A percentile compares a stretch with the other conserved stretches of the same genome.
These are phyloP conservation scores for Lynx canadensis DNA, from an alignment of 2,113 vertebrate species.

Conservation along the genomic window DNA sequence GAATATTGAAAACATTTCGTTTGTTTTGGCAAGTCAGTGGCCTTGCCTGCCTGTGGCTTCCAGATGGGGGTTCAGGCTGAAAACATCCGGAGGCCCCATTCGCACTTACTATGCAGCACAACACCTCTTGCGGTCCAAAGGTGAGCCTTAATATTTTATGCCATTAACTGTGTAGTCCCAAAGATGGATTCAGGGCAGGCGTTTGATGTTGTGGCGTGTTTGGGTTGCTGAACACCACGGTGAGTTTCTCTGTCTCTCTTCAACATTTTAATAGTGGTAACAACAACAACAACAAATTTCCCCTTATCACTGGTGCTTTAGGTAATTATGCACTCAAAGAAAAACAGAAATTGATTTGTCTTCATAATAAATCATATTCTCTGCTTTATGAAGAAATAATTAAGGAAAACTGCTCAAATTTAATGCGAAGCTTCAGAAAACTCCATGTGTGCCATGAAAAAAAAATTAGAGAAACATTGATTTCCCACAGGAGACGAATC, in stretches of 20 bases:
- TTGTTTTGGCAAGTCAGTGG: slow-evolving; percentile 41
- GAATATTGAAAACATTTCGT: slow-evolving; percentile 64
- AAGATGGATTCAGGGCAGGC: slow-evolving; percentile 62
- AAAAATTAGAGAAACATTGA: slow-evolving; percentile 47
- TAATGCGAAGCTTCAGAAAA: slow-evolving; percentile 45
- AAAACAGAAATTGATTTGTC: neutral
- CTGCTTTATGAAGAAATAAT: neutral
- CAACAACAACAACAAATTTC: neutral
- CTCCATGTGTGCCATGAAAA: neutral
- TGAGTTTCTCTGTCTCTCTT: neutral
- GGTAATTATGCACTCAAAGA: neutral
- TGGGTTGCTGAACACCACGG: neutral
- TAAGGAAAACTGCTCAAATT: neutral
- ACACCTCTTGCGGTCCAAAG: neutral
- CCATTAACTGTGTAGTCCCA: slow-evolving; percentile 43
- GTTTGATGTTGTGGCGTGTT: neutral
- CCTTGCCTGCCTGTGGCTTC: slow-evolving; percentile 28
- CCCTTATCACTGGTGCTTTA: neutral
- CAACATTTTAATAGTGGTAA: neutral
- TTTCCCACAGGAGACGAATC: slow-evolving; percentile 52
- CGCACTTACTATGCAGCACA: slow-evolving; percentile 41
- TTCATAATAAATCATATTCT: neutral
- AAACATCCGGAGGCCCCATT: slow-evolving; percentile 41
- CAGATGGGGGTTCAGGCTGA: slow-evolving; percentile 36
- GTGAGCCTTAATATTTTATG: slow-evolving; percentile 76